Base-by-base conservation (phyloP, 2,888 invertebrate species). In the Steromphala cineraria region DNA sequence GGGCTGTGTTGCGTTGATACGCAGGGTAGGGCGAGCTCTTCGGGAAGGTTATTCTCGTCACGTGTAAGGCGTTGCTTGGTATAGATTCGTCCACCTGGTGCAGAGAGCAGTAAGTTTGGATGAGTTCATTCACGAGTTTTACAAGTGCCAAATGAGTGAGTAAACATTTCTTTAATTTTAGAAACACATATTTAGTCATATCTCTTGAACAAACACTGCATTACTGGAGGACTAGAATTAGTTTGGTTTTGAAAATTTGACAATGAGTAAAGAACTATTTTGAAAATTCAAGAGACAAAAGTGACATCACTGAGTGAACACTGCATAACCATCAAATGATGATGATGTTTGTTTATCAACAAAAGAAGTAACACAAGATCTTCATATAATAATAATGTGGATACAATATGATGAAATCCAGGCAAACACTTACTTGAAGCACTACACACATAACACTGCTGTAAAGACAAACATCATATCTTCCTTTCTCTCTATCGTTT, bases 31-130 rank as follows among this genome's bases (percentile, higher is more conserved):
- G 46, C 46, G 46, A 46, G 46, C 46, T 46, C 46, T 46, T 46
- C 46, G 5, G 46, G 46, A 46, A 46, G 46, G 46, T 46, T 5
- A 80, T 53, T 21, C 75, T 79, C 67, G 76, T 78, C n/a, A 67
- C 67, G 28, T 55, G 36, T 75, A 83, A 76, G 36, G 83, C 76
- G 53, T 80, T 79, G 24, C 31, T 80, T 5, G 67, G 21, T 3
- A 53, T 28, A n/a, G 77, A 19, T 21, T 83, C 83, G 19, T 81
- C 81, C 56, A 81, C 81, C 81, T 83, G 55, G n/a, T 67, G n/a
- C 62, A 62, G 17, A 56, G 40, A 62, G 62, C 40, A 36, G 24
- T 15, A 28, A 71, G 31, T 46, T 5, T 5, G 36, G 36, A 7
- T 5, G 3, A 15, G 24, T 67, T 5, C 15, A 28, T 24, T 3